Percentiles rank a stretch among this genome's conserved stretches.
Evolutionary conservation across 2,888 invertebrate species (phyloP).

Genomic region (Carpatolechia fugitivella): DNA sequence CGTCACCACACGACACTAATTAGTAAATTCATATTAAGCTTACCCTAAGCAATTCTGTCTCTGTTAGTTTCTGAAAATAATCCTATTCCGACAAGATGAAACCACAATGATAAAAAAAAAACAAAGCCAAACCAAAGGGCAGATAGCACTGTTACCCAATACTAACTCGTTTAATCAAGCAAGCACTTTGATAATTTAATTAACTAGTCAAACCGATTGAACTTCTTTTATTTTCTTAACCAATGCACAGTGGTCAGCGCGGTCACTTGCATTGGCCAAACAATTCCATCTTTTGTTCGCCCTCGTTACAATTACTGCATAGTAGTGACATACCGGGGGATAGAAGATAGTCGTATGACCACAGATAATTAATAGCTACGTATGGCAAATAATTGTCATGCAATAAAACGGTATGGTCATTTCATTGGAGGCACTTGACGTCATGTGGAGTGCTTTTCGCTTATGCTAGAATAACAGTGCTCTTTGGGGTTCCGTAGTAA

Average conservation of each 20-base stretch:
- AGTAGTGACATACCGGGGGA: neutral
- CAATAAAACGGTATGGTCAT: conserved; percentile 68
- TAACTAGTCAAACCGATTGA: neutral
- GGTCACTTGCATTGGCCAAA: conserved; percentile 10
- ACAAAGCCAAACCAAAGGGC: too few relatives aligned
- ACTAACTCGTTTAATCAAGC: too few relatives aligned
- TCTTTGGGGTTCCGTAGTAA: too few relatives aligned
- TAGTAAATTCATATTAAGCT: too few relatives aligned
- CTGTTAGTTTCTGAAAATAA: too few relatives aligned
- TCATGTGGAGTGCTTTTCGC: neutral
- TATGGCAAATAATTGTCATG: conserved; percentile 50
- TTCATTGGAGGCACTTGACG: conserved; percentile 6
- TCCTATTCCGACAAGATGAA: too few relatives aligned
- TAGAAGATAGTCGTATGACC: neutral
- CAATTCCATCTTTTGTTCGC: neutral
- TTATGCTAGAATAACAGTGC: too few relatives aligned
- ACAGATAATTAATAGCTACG: neutral
- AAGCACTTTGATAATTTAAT: conserved; percentile 29
- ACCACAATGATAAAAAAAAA: too few relatives aligned
- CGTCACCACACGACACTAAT: too few relatives aligned
- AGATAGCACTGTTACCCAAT: too few relatives aligned
- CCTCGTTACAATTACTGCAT: neutral
- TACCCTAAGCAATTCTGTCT: too few relatives aligned
- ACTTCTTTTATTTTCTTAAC: neutral
- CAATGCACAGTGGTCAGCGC: neutral